Conservation (phyloP, 2,113 vertebrate species). For the Plotosus lineatus region DNA sequence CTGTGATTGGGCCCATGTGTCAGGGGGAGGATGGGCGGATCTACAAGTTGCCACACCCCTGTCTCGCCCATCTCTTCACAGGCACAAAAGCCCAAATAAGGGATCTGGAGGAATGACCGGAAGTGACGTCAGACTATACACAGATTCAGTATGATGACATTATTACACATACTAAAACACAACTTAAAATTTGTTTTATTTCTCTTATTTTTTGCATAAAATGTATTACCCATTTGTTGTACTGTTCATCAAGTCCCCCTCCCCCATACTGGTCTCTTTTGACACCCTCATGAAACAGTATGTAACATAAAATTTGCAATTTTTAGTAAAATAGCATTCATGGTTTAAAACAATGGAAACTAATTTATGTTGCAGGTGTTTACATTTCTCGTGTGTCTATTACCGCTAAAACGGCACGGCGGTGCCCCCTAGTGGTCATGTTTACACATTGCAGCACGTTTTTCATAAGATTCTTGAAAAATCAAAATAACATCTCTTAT, state of each 20-base stretch:
- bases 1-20: conserved; percentile 96
- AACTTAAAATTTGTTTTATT: neutral
- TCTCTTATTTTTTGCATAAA: neutral
- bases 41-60: conserved; percentile 94
- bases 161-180: neutral
- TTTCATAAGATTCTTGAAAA: neutral
- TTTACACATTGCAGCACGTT: neutral
- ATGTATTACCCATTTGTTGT: neutral
- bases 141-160: neutral
- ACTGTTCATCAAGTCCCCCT: neutral
- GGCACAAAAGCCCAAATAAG: conserved; percentile 95
- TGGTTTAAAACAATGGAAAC: neutral
- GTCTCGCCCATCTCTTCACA: conserved; percentile 94
- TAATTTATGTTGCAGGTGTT: neutral
- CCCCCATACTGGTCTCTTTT: neutral
- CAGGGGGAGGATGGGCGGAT: conserved; percentile 94
- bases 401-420: neutral
- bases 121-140: neutral
- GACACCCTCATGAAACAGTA: neutral
- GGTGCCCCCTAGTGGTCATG: conserved; percentile 1
- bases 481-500: neutral
- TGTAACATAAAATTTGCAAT: neutral
- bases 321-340: neutral
- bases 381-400: neutral
- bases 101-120: conserved; percentile 78